A percentile compares a stretch with the other conserved stretches of the same genome.
Evolutionary conservation across 2,797 vertebrate species (phyloP).

Genomic region (Liasis olivaceus): DNA sequence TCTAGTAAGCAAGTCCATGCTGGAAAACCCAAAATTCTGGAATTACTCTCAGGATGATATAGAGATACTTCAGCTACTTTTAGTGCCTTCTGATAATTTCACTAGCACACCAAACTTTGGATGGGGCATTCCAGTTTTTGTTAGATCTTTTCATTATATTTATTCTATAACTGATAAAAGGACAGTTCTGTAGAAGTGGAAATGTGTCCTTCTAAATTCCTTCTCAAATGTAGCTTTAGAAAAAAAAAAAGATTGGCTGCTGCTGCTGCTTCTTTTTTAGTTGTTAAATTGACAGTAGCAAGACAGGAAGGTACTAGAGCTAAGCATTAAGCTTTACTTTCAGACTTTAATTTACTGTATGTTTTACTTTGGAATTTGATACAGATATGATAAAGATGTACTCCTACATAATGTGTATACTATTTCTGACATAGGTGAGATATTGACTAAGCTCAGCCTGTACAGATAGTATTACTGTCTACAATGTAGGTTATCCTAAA

Average conservation of each 20-base stretch:
- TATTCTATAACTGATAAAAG: background rate
- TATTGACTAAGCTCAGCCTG: background rate
- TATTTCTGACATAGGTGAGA: background rate
- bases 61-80: background rate
- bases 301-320: background rate
- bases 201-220: background rate
- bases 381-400: background rate
- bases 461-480: background rate
- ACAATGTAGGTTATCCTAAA: background rate
- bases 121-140: background rate
- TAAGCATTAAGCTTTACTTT: background rate
- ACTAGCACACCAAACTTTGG: background rate
- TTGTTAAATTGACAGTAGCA: background rate
- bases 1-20: background rate
- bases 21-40: background rate
- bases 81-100: background rate
- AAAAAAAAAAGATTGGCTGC: background rate
- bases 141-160: background rate
- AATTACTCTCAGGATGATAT: background rate
- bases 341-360: background rate
- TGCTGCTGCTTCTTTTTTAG: background rate
- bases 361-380: background rate
- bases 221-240: background rate
- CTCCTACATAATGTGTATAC: background rate
- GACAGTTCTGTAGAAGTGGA: background rate